Evolutionary conservation across 2,113 vertebrate species (phyloP).

Genomic region (Malurus cyaneus): DNA sequence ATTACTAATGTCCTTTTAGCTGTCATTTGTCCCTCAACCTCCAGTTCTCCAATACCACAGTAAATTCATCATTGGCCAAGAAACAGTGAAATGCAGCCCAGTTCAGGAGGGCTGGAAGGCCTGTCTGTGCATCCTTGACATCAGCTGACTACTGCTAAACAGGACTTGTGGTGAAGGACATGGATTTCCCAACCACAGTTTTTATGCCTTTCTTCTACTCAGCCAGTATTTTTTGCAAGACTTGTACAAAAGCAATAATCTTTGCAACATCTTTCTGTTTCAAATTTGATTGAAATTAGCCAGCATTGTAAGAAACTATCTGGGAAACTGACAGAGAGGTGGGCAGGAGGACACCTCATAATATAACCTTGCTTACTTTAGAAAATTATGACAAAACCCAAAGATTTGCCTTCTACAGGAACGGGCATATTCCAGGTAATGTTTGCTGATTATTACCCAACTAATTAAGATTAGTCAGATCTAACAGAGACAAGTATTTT

Average conservation of each 20-base stretch:
- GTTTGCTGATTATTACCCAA: background rate
- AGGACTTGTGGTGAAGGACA: background rate
- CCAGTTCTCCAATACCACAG: background rate
- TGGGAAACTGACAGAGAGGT: background rate
- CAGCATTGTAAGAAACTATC: background rate
- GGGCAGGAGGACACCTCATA: background rate
- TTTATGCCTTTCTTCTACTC: background rate
- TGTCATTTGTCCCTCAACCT: background rate
- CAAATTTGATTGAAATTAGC: background rate
- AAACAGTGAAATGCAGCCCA: background rate
- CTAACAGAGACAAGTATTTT: background rate
- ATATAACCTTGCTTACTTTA: background rate
- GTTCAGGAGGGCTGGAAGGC: background rate
- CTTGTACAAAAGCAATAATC: background rate
- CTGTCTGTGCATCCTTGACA: background rate
- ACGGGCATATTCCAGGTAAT: background rate
- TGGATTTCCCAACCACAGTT: background rate
- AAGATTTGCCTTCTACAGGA: background rate
- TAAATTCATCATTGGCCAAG: background rate
- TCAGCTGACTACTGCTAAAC: background rate
- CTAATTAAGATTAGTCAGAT: background rate
- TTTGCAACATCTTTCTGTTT: background rate
- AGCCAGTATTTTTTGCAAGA: background rate
- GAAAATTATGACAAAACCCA: background rate
- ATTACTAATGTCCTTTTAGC: background rate